Evolutionary conservation across 2,888 invertebrate genomes (phyloP).

Genomic region (Mechanitis messenoides): DNA sequence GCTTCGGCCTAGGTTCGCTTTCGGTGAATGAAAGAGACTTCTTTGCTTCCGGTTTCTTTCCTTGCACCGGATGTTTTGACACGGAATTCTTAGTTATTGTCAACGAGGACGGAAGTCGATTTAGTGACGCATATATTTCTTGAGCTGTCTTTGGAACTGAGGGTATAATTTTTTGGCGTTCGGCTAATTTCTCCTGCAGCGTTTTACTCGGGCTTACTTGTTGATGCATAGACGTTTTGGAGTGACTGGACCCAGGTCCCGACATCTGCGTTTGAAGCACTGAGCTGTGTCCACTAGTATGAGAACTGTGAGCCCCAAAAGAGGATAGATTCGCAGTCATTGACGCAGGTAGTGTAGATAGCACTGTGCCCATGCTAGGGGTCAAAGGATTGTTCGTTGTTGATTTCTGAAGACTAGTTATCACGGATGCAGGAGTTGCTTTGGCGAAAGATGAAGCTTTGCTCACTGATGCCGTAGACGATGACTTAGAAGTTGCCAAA

Average conservation of each 20-base stretch:
- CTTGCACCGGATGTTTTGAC: conserved; percentile 38
- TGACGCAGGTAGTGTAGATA: conserved; percentile 57
- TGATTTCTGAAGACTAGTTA: conserved; percentile 46
- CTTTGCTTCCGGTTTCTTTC: conserved; percentile 53
- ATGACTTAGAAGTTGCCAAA: conserved; percentile 39
- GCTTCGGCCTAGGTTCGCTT: conserved; percentile 46
- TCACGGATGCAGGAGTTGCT: conserved; percentile 39
- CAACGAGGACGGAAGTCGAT: conserved; percentile 70
- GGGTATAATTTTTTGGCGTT: conserved; percentile 75
- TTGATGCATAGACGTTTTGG: conserved; percentile 59
- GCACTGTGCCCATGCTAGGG: conserved; percentile 63
- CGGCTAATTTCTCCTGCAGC: conserved; percentile 81
- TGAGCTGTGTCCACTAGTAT: conserved; percentile 35
- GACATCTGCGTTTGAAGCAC: conserved; percentile 58
- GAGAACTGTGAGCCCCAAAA: conserved; percentile 31
- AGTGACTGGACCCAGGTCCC: conserved; percentile 44
- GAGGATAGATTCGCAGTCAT: conserved; percentile 50
- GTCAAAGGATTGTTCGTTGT: conserved; percentile 40
- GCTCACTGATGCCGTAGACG: conserved; percentile 33
- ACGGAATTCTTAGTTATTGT: conserved; percentile 68
- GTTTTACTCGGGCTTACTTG: conserved; percentile 79
- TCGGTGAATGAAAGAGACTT: conserved; percentile 51
- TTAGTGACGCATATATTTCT: conserved; percentile 60
- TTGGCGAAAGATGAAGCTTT: conserved; percentile 43
- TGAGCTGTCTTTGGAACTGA: conserved; percentile 39